Conservation (phyloP, 1,140 invertebrate species). For the Bombus impatiens region DNA sequence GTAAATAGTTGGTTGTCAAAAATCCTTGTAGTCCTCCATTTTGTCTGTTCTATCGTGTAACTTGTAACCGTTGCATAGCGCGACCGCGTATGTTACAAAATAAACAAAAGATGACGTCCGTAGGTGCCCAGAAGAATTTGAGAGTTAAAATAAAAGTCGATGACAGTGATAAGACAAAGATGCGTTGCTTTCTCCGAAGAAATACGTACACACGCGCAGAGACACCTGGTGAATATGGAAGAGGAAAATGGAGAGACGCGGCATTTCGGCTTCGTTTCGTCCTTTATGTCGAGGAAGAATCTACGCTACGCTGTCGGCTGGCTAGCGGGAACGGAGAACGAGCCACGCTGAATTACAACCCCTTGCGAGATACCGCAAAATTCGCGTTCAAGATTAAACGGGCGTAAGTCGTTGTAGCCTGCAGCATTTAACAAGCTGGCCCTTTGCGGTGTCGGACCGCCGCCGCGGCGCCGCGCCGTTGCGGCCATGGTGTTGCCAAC, state of each 20-base stretch:
- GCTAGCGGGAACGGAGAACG: conserved; percentile 55
- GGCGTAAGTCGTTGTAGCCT: conserved; percentile 79
- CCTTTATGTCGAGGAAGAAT: conserved; percentile 63
- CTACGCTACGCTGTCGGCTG: not conserved
- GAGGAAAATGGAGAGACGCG: conserved; percentile 60
- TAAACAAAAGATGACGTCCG: not conserved
- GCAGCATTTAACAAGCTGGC: conserved; percentile 68
- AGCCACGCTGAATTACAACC: conserved; percentile 79
- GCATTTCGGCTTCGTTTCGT: conserved; percentile 80
- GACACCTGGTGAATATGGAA: conserved; percentile 41
- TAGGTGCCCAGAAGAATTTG: not conserved
- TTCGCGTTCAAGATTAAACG: conserved; percentile 82
- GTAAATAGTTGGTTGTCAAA: not conserved
- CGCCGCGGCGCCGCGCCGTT: no score
- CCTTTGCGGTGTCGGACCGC: conserved; percentile 48
- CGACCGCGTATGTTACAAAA: no score
- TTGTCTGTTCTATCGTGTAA: not conserved
- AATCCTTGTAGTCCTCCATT: not conserved
- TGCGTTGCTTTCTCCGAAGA: conserved; percentile 4
- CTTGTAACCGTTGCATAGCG: no score
- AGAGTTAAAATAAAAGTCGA: conserved; percentile 36
- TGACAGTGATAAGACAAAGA: conserved; percentile 25
- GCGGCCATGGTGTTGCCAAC: no score
- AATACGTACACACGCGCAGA: conserved; percentile 13
- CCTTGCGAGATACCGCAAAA: conserved; percentile 81